phyloP scores from a whole-genome alignment of 2,888 invertebrate species.

The Allolobophora icterica region DNA sequence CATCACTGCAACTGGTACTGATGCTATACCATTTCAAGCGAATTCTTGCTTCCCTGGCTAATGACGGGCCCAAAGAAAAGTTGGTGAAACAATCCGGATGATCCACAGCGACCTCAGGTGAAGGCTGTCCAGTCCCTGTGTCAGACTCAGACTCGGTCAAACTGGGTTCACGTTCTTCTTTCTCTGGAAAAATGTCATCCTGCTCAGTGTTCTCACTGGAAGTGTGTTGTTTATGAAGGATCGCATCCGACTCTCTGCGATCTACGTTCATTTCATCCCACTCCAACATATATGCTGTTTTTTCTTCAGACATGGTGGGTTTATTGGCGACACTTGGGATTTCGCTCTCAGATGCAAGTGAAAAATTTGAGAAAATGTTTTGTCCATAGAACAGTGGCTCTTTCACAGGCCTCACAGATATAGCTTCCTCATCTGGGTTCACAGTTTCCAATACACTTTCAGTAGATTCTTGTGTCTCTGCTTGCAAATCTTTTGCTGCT shows the following conservation, averaged over 20 bases:
- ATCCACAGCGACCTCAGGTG: neutral
- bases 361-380: neutral
- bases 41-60: neutral
- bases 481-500: neutral
- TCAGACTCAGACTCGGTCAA: neutral
- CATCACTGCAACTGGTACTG: constrained; percentile 4
- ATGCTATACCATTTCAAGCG: constrained; percentile 17
- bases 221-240: neutral
- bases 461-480: neutral
- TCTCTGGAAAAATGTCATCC: neutral
- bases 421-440: neutral
- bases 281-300: neutral
- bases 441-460: neutral
- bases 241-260: neutral
- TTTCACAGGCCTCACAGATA: neutral
- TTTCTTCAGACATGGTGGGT: constrained; percentile 17
- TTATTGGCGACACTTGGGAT: neutral
- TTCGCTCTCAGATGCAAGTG: neutral
- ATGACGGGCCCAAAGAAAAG: neutral
- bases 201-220: neutral
- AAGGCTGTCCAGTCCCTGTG: neutral
- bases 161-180: neutral
- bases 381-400: neutral
- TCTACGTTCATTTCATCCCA: constrained; percentile 9
- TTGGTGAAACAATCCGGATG: constrained; percentile 10